These are phyloP conservation scores for Hermaeophaga mercurialis DNA, from an alignment of 2,888 invertebrate species.

Conservation along the genomic window DNA sequence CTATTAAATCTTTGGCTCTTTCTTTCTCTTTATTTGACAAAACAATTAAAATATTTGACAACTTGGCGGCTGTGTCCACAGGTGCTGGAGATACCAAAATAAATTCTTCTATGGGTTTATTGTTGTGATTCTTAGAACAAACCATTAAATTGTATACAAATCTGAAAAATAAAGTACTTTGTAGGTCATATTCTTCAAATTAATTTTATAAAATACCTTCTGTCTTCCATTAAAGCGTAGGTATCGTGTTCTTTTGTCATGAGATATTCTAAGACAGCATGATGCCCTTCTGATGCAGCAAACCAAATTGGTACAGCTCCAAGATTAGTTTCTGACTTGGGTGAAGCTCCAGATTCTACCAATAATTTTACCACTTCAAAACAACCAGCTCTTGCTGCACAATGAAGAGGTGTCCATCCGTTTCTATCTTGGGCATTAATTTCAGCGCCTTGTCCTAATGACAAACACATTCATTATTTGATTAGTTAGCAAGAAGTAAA, in stretches of 20 bases:
- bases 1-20: conserved; percentile 93
- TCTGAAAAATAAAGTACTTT: conserved; percentile 42
- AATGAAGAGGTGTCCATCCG: conserved; percentile 95
- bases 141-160: conserved; percentile 99
- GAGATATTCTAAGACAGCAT: conserved; percentile 92
- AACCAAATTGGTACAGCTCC: conserved; percentile 98
- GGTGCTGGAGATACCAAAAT: conserved; percentile 99
- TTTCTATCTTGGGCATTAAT: conserved; percentile 97
- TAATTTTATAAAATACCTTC: too few species aligned
- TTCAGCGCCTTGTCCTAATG: conserved; percentile 89
- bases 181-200: too few species aligned
- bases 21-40: conserved; percentile 97
- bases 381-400: conserved; percentile 92
- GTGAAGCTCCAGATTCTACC: conserved; percentile 94
- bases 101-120: conserved; percentile 97
- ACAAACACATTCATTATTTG: background rate
- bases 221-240: conserved; percentile 95
- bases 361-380: conserved; percentile 93
- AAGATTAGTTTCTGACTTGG: conserved; percentile 92
- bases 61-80: conserved; percentile 96
- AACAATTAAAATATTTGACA: conserved; percentile 88
- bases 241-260: conserved; percentile 98
- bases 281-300: conserved; percentile 96
- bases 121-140: conserved; percentile 93
- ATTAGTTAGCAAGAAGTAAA: too few species aligned